Evolutionary conservation across 1,140 invertebrate genomes (phyloP).

Genomic region (Zaprionus inermis): DNA sequence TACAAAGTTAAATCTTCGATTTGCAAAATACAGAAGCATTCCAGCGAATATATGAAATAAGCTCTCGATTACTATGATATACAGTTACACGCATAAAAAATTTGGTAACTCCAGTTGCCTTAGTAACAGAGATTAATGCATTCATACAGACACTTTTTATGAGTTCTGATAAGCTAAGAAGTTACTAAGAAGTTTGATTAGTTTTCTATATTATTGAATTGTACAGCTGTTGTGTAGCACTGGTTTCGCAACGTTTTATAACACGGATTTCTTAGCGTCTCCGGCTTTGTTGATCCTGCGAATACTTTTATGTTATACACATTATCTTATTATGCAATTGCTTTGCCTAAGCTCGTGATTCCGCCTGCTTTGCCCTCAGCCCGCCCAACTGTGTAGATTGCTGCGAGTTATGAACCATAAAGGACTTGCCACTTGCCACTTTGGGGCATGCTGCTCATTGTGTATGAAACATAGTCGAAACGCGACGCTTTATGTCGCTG

Average conservation of each 20-base stretch:
- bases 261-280: not conserved
- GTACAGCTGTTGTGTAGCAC: too few species aligned
- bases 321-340: conserved; percentile 27
- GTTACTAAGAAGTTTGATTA: too few species aligned
- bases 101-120: not conserved
- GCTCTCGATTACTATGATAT: too few species aligned
- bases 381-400: not conserved
- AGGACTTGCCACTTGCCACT: conserved; percentile 40
- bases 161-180: too few species aligned
- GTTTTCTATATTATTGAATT: too few species aligned
- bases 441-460: conserved; percentile 40
- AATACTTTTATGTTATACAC: not conserved
- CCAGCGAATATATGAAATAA: too few species aligned
- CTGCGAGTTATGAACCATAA: conserved; percentile 47
- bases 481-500: conserved; percentile 64
- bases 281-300: not conserved
- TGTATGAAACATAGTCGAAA: conserved; percentile 37
- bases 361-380: not conserved
- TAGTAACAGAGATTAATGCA: not conserved
- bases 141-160: not conserved
- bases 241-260: not conserved
- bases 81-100: not conserved
- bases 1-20: not conserved
- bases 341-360: conserved; percentile 30
- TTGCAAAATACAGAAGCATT: not conserved